Conservation (phyloP, 1,140 invertebrate species). For the Rhizoglyphus robini region DNA sequence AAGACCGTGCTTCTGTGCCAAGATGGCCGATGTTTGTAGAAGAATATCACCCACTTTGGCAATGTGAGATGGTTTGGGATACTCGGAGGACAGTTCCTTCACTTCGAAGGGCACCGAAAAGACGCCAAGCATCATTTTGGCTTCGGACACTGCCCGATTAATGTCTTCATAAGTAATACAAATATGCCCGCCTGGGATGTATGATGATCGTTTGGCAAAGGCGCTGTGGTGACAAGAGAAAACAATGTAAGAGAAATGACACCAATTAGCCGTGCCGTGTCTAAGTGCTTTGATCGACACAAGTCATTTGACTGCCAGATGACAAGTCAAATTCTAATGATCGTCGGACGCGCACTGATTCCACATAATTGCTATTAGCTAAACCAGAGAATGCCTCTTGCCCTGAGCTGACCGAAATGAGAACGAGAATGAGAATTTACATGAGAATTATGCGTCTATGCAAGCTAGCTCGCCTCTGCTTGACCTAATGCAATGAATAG, state of each 20-base stretch:
- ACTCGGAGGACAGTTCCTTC: slow-evolving; percentile 28
- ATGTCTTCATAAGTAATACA: slow-evolving; percentile 84
- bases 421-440: no score
- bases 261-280: no score
- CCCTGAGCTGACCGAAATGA: no score
- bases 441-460: no score
- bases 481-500: not conserved
- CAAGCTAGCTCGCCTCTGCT: no score
- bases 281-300: no score
- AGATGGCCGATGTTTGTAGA: slow-evolving; percentile 63
- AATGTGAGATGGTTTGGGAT: slow-evolving; percentile 27
- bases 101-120: slow-evolving; percentile 27
- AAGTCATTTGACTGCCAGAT: no score
- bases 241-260: no score
- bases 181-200: slow-evolving; percentile 45
- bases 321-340: not conserved
- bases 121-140: slow-evolving; percentile 48
- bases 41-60: slow-evolving; percentile 35
- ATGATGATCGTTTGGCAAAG: slow-evolving; percentile 20
- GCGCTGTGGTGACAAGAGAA: not conserved
- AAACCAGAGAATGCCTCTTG: no score
- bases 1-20: slow-evolving; percentile 68
- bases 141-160: slow-evolving; percentile 71
- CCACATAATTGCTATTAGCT: no score
- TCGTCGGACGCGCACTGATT: no score